These are phyloP conservation scores for Morelia viridis DNA, from an alignment of 2,797 vertebrate genomes.

Conservation along the genomic window DNA sequence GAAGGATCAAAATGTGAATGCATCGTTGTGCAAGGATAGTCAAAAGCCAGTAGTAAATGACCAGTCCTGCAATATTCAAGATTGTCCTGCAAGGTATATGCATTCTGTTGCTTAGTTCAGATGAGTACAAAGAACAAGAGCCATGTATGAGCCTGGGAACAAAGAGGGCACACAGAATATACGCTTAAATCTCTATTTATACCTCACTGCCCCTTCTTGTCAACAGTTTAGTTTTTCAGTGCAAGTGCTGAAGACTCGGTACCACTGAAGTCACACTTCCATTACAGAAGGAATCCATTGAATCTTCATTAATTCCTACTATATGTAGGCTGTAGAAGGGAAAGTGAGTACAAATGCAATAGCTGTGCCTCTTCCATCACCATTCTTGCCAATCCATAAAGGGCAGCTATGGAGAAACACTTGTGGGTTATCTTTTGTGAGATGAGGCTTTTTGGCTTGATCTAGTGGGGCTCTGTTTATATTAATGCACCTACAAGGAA, in stretches of 20 bases:
- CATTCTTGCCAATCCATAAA: not conserved
- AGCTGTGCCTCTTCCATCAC: not conserved
- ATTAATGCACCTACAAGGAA: not conserved
- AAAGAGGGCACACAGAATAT: not conserved
- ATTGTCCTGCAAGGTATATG: conserved; percentile 84
- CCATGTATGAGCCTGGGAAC: not conserved
- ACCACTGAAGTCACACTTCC: not conserved
- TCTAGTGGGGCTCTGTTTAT: not conserved
- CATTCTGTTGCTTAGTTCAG: not conserved
- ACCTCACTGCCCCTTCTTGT: not conserved
- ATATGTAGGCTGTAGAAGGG: not conserved
- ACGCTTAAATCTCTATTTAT: not conserved
- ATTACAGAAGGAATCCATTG: not conserved
- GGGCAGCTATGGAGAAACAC: not conserved
- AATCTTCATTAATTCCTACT: not conserved
- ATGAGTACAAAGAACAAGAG: not conserved
- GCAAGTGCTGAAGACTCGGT: not conserved
- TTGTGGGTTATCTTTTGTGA: not conserved
- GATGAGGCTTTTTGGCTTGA: not conserved
- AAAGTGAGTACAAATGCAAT: not conserved
- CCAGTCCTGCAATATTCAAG: conserved; percentile 76
- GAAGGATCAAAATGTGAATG: conserved; percentile 68
- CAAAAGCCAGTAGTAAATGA: conserved; percentile 71
- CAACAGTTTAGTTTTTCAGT: not conserved
- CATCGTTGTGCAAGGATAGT: conserved; percentile 73